Conservation (phyloP, 2,797 vertebrate genomes). For the Scyliorhinus canicula region DNA sequence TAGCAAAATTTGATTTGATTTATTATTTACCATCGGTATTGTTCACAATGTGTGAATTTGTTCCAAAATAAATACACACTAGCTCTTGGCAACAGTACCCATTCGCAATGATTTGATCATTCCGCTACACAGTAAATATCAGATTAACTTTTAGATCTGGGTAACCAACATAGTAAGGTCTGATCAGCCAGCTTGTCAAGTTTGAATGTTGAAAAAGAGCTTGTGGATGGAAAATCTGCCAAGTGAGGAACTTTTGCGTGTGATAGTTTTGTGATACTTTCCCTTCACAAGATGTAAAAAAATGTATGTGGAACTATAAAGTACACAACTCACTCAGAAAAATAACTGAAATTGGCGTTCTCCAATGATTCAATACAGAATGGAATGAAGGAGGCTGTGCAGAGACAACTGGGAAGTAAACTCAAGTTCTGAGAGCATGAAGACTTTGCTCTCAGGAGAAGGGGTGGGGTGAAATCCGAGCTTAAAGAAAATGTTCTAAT, state of each 20-base stretch:
- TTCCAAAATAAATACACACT: not conserved
- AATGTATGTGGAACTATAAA: not conserved
- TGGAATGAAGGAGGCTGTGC: too few species aligned
- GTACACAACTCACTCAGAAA: not conserved
- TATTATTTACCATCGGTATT: not conserved
- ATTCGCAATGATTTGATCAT: not conserved
- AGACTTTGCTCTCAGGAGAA: not conserved
- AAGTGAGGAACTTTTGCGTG: not conserved
- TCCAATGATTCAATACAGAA: not conserved
- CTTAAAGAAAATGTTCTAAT: constrained; percentile 19
- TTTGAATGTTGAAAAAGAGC: not conserved
- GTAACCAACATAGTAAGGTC: not conserved
- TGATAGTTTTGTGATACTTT: not conserved
- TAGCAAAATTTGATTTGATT: not conserved
- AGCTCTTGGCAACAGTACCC: not conserved
- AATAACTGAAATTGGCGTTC: too few species aligned
- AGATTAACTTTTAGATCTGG: not conserved
- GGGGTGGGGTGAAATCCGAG: not conserved
- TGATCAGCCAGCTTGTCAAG: not conserved
- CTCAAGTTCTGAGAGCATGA: not conserved
- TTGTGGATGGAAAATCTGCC: not conserved
- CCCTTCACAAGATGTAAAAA: not conserved
- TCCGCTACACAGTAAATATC: not conserved
- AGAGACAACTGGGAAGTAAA: not conserved
- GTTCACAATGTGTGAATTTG: not conserved